Evolutionary conservation across 2,888 invertebrate genomes (phyloP).

Genomic region (Andrena trimmerana): DNA sequence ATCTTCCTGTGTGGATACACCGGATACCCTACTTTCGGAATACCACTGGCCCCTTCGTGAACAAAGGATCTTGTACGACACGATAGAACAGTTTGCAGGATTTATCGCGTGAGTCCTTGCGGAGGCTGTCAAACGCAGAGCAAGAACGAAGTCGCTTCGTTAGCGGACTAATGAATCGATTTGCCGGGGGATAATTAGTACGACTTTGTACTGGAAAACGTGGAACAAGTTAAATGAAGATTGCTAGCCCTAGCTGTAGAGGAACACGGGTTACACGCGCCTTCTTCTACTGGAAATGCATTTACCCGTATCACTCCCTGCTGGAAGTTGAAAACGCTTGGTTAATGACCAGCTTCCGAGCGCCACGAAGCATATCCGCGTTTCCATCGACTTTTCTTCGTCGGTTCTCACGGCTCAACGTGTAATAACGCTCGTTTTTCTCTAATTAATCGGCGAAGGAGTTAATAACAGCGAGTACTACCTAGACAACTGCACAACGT

Average conservation of each 20-base stretch:
- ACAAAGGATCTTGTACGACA: background rate
- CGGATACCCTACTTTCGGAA: too few relatives aligned
- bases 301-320: slow-evolving; percentile 15
- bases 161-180: slow-evolving; percentile 71
- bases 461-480: background rate
- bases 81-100: background rate
- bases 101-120: background rate
- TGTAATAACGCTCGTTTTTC: slow-evolving; percentile 30
- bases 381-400: slow-evolving; percentile 36
- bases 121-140: slow-evolving; percentile 24
- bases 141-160: slow-evolving; percentile 61
- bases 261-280: slow-evolving; percentile 19
- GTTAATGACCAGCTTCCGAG: slow-evolving; percentile 47
- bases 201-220: slow-evolving; percentile 57
- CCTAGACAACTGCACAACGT: slow-evolving; percentile 23
- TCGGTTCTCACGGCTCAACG: slow-evolving; percentile 35
- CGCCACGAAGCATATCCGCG: background rate
- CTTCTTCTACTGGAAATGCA: slow-evolving; percentile 24
- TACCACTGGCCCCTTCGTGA: background rate
- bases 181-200: slow-evolving; percentile 68
- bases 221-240: slow-evolving; percentile 63
- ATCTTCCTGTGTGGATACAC: too few relatives aligned
- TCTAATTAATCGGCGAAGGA: background rate
- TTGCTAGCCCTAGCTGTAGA: slow-evolving; percentile 31
- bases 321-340: slow-evolving; percentile 26